phyloP scores from a whole-genome alignment of 2,797 vertebrate species.

The Tympanoctomys barrerae region DNA sequence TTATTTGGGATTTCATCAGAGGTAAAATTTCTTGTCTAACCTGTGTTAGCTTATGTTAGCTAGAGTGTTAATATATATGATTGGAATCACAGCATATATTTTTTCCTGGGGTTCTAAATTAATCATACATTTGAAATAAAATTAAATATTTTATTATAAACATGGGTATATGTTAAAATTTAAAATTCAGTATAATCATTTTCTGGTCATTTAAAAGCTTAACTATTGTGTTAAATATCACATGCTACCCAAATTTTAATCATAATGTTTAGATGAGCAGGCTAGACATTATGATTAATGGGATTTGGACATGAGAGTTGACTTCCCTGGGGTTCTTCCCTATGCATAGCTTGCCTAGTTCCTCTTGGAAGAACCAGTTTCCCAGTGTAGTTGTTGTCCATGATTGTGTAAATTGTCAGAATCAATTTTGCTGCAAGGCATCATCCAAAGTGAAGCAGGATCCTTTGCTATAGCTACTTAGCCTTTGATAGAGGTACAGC shows the following conservation, averaged over 20 bases:
- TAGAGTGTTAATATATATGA: slow-evolving; percentile 51
- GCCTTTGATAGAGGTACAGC: background rate
- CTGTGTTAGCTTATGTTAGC: background rate
- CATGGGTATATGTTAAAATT: background rate
- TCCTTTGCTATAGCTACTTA: background rate
- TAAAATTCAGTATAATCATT: slow-evolving; percentile 1
- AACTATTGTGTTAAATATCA: background rate
- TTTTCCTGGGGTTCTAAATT: slow-evolving; percentile 47
- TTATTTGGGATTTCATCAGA: slow-evolving; percentile 61
- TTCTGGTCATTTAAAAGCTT: slow-evolving; percentile 37
- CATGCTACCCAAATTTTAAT: background rate
- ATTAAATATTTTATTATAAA: slow-evolving; percentile 42
- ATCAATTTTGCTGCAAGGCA: slow-evolving; percentile 39
- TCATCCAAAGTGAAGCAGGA: background rate
- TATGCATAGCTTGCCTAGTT: background rate
- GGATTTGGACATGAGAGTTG: slow-evolving; percentile 18
- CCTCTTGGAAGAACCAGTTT: background rate
- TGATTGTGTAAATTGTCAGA: background rate
- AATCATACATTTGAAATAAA: slow-evolving; percentile 38
- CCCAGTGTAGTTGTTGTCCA: background rate
- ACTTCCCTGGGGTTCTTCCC: background rate
- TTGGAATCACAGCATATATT: background rate
- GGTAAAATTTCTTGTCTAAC: slow-evolving; percentile 69
- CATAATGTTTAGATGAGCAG: background rate
- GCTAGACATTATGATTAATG: background rate